A percentile compares a stretch with the other conserved stretches of the same genome.
These are phyloP conservation scores for Petrocephalus zakoni DNA, from an alignment of 2,113 vertebrate genomes.

Conservation along the genomic window DNA sequence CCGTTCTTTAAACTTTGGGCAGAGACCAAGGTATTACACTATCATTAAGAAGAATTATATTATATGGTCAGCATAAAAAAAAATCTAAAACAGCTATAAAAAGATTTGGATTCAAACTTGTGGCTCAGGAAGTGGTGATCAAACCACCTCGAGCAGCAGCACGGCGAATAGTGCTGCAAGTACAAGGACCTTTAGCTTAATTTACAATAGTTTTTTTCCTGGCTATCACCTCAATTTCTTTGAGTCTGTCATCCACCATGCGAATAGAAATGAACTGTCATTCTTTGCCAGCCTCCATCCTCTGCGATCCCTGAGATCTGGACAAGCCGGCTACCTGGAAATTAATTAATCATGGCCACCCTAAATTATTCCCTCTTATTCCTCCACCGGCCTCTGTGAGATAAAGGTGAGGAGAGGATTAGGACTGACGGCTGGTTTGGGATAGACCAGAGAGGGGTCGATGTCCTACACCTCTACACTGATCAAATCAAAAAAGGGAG, in stretches of 20 bases:
- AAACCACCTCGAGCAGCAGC: neutral
- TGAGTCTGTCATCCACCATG: neutral
- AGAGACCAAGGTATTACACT: neutral
- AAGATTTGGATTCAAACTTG: neutral
- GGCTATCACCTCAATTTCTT: neutral
- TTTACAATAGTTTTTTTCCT: neutral
- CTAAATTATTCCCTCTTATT: conserved; percentile 36
- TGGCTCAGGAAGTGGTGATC: neutral
- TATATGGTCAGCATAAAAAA: neutral
- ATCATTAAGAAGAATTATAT: neutral
- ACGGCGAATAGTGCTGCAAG: neutral
- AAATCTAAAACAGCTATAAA: neutral
- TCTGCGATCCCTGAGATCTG: conserved; percentile 12
- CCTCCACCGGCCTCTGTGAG: neutral
- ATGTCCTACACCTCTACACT: neutral
- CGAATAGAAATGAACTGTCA: neutral
- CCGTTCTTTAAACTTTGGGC: neutral
- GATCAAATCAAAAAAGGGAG: neutral
- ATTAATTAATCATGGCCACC: conserved; percentile 33
- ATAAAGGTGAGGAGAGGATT: conserved; percentile 26
- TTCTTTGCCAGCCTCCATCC: conserved; percentile 14
- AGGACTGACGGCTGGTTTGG: conserved; percentile 11
- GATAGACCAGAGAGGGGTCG: neutral
- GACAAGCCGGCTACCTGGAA: conserved; percentile 21
- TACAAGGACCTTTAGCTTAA: neutral